These are phyloP conservation scores for Monochamus saltuarius DNA, from an alignment of 1,140 invertebrate species.

Conservation along the genomic window DNA sequence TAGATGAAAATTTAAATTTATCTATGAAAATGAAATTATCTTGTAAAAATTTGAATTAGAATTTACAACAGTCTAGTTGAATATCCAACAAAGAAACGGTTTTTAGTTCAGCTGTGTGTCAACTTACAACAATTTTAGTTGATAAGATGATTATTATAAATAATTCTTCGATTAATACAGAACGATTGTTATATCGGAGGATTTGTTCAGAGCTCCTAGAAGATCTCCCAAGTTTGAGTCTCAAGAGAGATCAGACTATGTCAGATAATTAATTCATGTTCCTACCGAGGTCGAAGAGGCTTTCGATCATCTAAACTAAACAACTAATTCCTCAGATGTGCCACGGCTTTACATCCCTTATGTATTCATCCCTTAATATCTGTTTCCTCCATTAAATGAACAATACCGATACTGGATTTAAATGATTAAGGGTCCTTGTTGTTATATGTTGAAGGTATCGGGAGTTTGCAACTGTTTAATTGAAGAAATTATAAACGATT, in stretches of 20 bases:
- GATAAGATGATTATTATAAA: too few species aligned
- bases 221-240: constrained; percentile 16
- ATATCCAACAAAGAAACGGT: too few species aligned
- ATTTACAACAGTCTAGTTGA: too few species aligned
- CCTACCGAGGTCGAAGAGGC: constrained; percentile 32
- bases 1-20: too few species aligned
- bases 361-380: constrained; percentile 8
- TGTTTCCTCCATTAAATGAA: constrained; percentile 11
- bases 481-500: too few species aligned
- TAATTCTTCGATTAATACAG: too few species aligned
- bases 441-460: background rate
- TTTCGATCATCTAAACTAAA: constrained; percentile 39
- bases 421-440: background rate
- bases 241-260: constrained; percentile 37
- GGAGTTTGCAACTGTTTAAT: background rate
- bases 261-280: constrained; percentile 44
- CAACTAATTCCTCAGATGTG: constrained; percentile 33
- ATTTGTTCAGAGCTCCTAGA: too few species aligned
- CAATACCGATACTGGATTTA: background rate
- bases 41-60: too few species aligned
- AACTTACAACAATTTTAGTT: too few species aligned
- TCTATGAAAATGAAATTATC: too few species aligned
- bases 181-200: too few species aligned
- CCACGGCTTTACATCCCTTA: constrained; percentile 7
- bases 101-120: too few species aligned